Evolutionary conservation across 1,140 invertebrate genomes (phyloP), one percentile per base, ranked within the genome.

Genomic region (Lasaia peninsularis): DNA sequence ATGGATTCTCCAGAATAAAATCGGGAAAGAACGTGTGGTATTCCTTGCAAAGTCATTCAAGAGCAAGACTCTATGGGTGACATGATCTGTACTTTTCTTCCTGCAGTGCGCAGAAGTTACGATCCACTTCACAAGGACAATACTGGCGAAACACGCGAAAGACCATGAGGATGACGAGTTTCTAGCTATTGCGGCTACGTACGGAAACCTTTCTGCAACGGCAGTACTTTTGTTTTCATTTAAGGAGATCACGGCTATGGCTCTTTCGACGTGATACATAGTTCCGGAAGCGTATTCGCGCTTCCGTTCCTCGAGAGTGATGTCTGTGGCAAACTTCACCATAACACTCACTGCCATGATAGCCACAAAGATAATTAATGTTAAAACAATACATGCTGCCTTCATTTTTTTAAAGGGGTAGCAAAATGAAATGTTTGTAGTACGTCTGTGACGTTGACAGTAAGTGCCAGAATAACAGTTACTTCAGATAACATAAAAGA

Each of bases 321-420:
- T 80, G 34, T 87, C 80, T 0, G 81, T 82, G 0, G 84, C 84
- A 24, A 81, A 87, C 35, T 87, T 87, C 0, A 87, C 80, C 84
- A 87, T 87, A 10, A 85, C 71, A n/a, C 78, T 77, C 0, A 87
- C 77, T 0, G 78, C 79, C 75, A 87, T 72, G 9, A 87, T 78
- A 1, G 82, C 80, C 0, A 84, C 69, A 8, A 72, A 51, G 0
- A 87, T 79, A 6, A 84, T 62, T 2, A 76, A 53, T 0, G 79
- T 64, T 18, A 87, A 52, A 11, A 85, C 67, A 4, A 86, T 58
- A 50, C 79, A 84, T 11, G 80, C 75, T 44, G 73, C 71, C 58
- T 87, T 83, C 78, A 85, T 84, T 64, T n/a, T n/a, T 18, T 55
- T 16, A n/a, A 44, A 24, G 9, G 21, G 8, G 24, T 4, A 28